phyloP scores from a whole-genome alignment of 92 coral and sea anemone species.

The Pocillopora grandis region DNA sequence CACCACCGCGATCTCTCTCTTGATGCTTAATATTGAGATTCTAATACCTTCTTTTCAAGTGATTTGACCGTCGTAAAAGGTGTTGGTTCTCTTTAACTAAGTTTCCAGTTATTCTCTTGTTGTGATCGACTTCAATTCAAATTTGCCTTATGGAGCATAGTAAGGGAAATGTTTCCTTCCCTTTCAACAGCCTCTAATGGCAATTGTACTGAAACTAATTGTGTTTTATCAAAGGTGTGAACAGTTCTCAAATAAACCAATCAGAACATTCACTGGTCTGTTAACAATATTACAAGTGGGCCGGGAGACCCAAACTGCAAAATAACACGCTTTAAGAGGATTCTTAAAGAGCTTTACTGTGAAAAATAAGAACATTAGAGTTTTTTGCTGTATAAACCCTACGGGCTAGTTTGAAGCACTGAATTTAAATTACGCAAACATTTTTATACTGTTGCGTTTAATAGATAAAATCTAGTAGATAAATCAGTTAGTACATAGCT shows the following conservation, averaged over 20 bases:
- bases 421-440: no score
- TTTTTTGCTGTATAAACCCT: background rate
- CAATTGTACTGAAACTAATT: background rate
- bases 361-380: background rate
- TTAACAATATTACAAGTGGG: background rate
- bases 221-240: slow-evolving; percentile 1
- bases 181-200: background rate
- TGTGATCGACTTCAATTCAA: background rate
- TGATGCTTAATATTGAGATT: no score
- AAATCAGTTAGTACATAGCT: no score
- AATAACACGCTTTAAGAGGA: background rate
- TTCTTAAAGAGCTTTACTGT: background rate
- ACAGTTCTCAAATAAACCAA: slow-evolving; percentile 2
- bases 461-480: background rate
- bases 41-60: no score
- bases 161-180: background rate
- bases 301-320: background rate
- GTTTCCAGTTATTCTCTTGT: background rate
- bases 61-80: no score
- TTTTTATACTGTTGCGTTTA: background rate
- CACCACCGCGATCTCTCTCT: no score
- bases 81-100: background rate
- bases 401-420: background rate
- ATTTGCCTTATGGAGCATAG: background rate
- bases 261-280: background rate